Conservation (phyloP, 2,113 vertebrate species). For the Deroptyus accipitrinus region DNA sequence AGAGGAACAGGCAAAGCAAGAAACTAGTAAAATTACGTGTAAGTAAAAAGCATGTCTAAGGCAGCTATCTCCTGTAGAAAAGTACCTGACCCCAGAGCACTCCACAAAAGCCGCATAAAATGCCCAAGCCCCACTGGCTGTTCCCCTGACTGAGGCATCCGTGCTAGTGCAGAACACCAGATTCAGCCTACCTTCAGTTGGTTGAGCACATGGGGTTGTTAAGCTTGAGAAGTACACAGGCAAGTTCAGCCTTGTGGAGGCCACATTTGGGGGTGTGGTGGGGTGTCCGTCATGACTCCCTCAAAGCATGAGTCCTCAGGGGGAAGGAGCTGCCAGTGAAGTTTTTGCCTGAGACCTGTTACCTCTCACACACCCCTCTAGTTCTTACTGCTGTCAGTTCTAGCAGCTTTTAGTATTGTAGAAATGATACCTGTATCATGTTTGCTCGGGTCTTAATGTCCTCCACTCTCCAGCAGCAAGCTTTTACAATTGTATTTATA, state of each 20-base stretch:
- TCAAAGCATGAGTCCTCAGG: neutral
- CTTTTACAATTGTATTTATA: neutral
- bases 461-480: neutral
- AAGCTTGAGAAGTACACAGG: neutral
- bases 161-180: neutral
- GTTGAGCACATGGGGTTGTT: neutral
- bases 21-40: neutral
- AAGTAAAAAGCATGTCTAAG: neutral
- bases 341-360: neutral
- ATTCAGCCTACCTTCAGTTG: neutral
- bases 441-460: neutral
- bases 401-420: neutral
- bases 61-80: neutral
- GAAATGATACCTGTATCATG: neutral
- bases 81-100: neutral
- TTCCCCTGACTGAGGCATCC: neutral
- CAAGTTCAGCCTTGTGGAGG: neutral
- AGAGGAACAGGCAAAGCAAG: neutral
- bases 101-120: neutral
- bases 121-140: neutral
- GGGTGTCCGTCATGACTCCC: neutral
- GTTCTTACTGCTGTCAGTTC: neutral
- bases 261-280: neutral
- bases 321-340: neutral
- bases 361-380: neutral